Conservation (phyloP, 2,888 invertebrate species). For the Pardosa pseudoannulata region DNA sequence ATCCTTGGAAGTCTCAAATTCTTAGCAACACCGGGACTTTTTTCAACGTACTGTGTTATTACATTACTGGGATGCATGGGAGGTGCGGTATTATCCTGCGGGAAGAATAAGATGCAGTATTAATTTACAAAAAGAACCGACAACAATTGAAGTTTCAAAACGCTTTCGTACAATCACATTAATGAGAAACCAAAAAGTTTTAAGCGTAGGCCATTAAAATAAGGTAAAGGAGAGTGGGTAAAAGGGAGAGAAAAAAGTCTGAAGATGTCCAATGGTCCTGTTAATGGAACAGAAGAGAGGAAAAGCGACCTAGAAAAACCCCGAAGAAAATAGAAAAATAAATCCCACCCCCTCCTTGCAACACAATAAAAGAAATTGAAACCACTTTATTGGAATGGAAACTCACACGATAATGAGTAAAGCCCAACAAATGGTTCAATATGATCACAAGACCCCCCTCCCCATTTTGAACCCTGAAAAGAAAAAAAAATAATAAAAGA, state of each 20-base stretch:
- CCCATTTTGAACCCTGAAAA: constrained; percentile 57
- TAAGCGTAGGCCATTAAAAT: constrained; percentile 51
- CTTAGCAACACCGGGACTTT: not conserved
- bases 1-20: not conserved
- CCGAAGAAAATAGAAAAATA: not conserved
- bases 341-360: not conserved
- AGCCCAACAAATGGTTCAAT: constrained; percentile 68
- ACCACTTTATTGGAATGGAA: constrained; percentile 71
- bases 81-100: not conserved
- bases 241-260: constrained; percentile 2
- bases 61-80: constrained; percentile 27
- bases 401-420: constrained; percentile 69
- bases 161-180: constrained; percentile 49
- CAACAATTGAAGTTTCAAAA: constrained; percentile 41
- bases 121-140: constrained; percentile 42
- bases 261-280: constrained; percentile 35
- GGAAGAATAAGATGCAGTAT: constrained; percentile 19
- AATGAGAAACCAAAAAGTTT: constrained; percentile 61
- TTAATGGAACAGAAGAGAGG: constrained; percentile 49
- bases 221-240: not conserved
- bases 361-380: constrained; percentile 72
- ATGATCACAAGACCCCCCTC: constrained; percentile 47
- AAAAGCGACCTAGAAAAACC: constrained; percentile 25
- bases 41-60: not conserved
- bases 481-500: too few species aligned